Conservation (phyloP, 2,797 vertebrate genomes). For the Periparus ater region DNA sequence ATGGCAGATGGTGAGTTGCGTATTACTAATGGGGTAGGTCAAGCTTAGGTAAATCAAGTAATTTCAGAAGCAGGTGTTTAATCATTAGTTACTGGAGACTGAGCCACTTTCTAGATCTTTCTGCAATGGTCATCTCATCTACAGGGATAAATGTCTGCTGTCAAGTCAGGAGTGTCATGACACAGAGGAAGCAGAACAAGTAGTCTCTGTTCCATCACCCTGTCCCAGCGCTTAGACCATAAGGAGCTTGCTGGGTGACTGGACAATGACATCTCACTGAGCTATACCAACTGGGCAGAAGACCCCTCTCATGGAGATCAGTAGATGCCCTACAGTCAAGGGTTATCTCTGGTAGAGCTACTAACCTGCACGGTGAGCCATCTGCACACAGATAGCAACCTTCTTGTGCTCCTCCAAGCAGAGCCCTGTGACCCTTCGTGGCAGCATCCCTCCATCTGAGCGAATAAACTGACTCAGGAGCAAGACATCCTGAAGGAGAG, state of each 20-base stretch:
- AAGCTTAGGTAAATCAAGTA: neutral
- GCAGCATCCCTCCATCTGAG: constrained; percentile 91
- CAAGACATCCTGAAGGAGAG: constrained; percentile 86
- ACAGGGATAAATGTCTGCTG: neutral
- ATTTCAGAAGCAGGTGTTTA: constrained; percentile 7
- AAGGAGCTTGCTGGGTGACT: neutral
- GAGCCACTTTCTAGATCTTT: neutral
- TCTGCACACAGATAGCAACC: constrained; percentile 89
- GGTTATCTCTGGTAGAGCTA: neutral
- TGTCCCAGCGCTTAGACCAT: neutral
- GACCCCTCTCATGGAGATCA: neutral
- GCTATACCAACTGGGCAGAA: neutral
- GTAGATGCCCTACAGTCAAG: neutral
- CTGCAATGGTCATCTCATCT: neutral
- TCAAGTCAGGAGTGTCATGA: neutral
- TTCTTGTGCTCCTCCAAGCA: constrained; percentile 91
- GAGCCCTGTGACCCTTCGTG: constrained; percentile 88
- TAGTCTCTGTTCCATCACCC: neutral
- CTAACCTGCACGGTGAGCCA: constrained; percentile 95
- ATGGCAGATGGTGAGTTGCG: neutral
- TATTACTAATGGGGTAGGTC: neutral
- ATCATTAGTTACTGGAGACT: neutral
- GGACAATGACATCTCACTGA: neutral
- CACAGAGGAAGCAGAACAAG: neutral
- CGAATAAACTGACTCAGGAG: constrained; percentile 95